These are phyloP conservation scores for Salvator merianae DNA, from an alignment of 2,113 vertebrate species.

Conservation along the genomic window DNA sequence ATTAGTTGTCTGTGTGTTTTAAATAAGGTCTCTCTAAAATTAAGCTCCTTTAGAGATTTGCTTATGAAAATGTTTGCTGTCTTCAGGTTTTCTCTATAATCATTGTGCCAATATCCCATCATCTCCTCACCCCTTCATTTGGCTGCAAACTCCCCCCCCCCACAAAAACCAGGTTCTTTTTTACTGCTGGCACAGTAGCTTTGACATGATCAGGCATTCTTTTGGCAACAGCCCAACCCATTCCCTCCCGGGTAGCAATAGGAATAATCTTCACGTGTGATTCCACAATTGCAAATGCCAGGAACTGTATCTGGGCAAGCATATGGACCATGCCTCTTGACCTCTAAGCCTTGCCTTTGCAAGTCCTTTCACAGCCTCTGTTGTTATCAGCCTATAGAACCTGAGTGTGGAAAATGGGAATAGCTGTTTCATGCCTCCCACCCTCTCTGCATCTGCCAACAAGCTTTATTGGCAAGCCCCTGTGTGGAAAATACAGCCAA, in stretches of 20 bases:
- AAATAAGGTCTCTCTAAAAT: not conserved
- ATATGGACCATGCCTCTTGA: not conserved
- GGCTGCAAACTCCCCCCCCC: too few relatives aligned
- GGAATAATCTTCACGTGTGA: not conserved
- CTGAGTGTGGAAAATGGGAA: not conserved
- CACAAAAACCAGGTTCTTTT: fast-evolving
- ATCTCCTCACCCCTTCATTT: fast-evolving
- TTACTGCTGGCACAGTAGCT: not conserved
- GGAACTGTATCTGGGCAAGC: not conserved
- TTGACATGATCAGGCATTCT: not conserved
- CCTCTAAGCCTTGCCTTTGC: not conserved
- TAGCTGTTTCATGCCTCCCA: not conserved
- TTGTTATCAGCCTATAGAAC: not conserved
- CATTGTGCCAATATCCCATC: fast-evolving
- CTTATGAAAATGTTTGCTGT: fast-evolving
- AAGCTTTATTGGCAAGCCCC: not conserved
- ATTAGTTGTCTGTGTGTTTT: not conserved
- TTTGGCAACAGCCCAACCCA: not conserved
- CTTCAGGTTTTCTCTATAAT: not conserved
- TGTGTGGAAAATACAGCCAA: not conserved
- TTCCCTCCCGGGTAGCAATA: not conserved
- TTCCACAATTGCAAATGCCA: not conserved
- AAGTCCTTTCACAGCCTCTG: fast-evolving
- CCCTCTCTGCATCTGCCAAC: not conserved
- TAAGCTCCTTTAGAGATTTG: not conserved